Evolutionary conservation across 1,140 invertebrate genomes (phyloP).

Genomic region (Dryas iulia): DNA sequence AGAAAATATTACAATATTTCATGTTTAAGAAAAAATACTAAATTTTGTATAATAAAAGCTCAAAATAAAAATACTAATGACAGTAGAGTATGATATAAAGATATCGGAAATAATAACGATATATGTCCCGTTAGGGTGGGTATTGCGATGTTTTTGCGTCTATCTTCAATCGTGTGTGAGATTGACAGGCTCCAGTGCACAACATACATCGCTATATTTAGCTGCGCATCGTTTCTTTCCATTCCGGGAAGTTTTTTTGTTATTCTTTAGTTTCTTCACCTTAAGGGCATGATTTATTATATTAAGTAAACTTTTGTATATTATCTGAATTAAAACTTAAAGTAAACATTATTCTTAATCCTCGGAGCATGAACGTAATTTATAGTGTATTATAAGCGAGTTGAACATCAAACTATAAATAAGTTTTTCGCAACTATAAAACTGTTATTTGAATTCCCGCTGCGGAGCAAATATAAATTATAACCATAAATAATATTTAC

Average conservation of each 20-base stretch:
- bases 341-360: slow-evolving; percentile 9
- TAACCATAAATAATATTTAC: not conserved
- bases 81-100: slow-evolving; percentile 15
- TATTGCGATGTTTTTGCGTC: slow-evolving; percentile 65
- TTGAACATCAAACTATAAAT: slow-evolving; percentile 11
- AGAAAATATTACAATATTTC: too few species aligned
- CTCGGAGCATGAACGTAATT: slow-evolving; percentile 19
- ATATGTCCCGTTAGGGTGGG: slow-evolving; percentile 61
- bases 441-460: slow-evolving; percentile 9
- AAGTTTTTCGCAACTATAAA: slow-evolving; percentile 18
- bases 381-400: slow-evolving; percentile 15
- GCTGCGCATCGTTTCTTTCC: slow-evolving; percentile 54
- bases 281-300: slow-evolving; percentile 18
- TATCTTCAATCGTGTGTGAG: slow-evolving; percentile 61
- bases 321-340: slow-evolving; percentile 1
- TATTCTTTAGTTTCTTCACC: slow-evolving; percentile 38
- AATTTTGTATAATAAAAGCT: not conserved
- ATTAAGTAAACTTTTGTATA: slow-evolving; percentile 5
- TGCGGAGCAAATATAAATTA: not conserved
- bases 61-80: not conserved
- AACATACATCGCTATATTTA: slow-evolving; percentile 58
- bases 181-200: slow-evolving; percentile 68
- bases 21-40: not conserved
- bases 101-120: slow-evolving; percentile 45
- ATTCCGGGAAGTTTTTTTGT: slow-evolving; percentile 43